Evolutionary conservation across 2,888 invertebrate species (phyloP).

Genomic region (Napeogenes sylphis): DNA sequence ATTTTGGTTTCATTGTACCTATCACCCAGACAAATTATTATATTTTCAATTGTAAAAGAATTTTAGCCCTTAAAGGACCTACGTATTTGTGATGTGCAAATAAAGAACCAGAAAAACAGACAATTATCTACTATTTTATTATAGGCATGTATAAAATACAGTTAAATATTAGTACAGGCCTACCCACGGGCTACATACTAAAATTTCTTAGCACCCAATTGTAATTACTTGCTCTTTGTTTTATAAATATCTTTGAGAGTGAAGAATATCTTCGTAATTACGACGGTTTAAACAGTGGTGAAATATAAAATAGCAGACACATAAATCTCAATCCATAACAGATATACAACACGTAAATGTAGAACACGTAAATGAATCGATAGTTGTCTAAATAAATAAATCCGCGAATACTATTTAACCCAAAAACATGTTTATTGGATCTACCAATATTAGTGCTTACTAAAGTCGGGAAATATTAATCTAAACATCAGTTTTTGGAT

Average conservation of each 20-base stretch:
- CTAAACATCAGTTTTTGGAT: background rate
- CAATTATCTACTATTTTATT: too few relatives aligned
- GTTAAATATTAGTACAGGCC: too few relatives aligned
- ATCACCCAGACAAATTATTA: too few relatives aligned
- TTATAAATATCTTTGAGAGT: background rate
- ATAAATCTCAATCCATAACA: slow-evolving; percentile 21
- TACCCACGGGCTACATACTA: too few relatives aligned
- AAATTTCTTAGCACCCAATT: too few relatives aligned
- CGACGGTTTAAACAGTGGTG: background rate
- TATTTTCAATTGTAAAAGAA: too few relatives aligned
- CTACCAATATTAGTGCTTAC: background rate
- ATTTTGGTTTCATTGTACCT: too few relatives aligned
- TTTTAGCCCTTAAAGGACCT: too few relatives aligned
- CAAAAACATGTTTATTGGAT: slow-evolving; percentile 1
- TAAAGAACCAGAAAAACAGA: too few relatives aligned
- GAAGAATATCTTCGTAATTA: background rate
- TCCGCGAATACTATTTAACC: background rate
- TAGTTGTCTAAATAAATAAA: slow-evolving; percentile 13
- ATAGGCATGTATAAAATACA: too few relatives aligned
- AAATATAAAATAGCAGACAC: slow-evolving; percentile 12
- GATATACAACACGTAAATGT: slow-evolving; percentile 10
- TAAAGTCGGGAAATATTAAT: background rate
- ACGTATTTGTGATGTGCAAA: too few relatives aligned
- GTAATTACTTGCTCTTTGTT: too few relatives aligned
- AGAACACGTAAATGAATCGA: slow-evolving; percentile 16